phyloP scores from a whole-genome alignment of 2,797 vertebrate genomes.

The Pteropus rufus region DNA sequence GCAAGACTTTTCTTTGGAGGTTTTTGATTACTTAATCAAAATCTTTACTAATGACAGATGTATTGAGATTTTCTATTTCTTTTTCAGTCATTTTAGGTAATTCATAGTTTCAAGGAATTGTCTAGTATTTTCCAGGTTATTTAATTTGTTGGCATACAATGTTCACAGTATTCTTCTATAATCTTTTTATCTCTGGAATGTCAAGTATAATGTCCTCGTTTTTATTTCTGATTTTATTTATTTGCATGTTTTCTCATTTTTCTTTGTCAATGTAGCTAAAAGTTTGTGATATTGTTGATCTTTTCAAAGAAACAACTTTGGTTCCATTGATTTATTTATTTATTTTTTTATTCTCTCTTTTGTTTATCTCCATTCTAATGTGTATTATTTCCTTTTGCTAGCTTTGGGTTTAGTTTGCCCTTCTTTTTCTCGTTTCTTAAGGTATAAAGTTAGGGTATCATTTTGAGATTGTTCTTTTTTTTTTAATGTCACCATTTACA shows the following conservation, averaged over 20 bases:
- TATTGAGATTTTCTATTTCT: neutral
- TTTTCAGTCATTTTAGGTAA: neutral
- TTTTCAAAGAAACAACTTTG: neutral
- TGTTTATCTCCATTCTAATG: neutral
- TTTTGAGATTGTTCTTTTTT: constrained; percentile 16
- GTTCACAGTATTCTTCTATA: neutral
- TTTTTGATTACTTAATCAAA: neutral
- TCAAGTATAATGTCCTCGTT: neutral
- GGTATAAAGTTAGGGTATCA: neutral
- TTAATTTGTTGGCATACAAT: neutral
- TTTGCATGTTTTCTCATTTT: neutral
- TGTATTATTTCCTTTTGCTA: neutral
- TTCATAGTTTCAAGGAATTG: neutral
- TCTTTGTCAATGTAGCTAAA: neutral
- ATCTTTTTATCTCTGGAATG: neutral
- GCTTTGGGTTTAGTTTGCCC: neutral
- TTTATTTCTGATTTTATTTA: neutral
- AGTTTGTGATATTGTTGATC: neutral
- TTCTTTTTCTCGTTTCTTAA: neutral
- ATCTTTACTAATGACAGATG: neutral
- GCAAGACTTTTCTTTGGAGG: neutral
- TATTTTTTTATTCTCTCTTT: neutral
- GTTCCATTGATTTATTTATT: neutral
- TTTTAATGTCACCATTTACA: neutral
- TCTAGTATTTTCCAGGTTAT: neutral